These are phyloP conservation scores for Macrophya alboannulata DNA, from an alignment of 2,888 invertebrate species.

Conservation along the genomic window DNA sequence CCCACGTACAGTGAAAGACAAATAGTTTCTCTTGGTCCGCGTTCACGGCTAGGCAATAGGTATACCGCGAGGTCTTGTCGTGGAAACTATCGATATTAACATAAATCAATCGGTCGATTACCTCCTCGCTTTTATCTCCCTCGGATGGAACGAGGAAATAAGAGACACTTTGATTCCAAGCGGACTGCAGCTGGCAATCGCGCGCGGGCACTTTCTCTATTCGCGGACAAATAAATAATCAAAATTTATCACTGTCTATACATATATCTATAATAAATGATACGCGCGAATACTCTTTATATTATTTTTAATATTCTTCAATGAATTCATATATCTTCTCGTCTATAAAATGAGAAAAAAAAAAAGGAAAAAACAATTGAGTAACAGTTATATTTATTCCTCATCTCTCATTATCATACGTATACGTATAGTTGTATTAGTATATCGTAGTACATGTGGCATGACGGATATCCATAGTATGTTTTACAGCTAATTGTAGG, in stretches of 20 bases:
- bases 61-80: neutral
- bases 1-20: neutral
- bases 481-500: neutral
- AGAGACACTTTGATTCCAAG: neutral
- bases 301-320: neutral
- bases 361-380: neutral
- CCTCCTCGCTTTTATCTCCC: neutral
- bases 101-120: constrained; percentile 47
- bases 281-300: too few species aligned
- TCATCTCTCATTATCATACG: too few species aligned
- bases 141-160: neutral
- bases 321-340: neutral
- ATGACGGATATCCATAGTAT: neutral
- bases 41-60: neutral
- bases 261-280: neutral
- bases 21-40: constrained; percentile 8
- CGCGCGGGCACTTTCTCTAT: constrained; percentile 13
- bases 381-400: too few species aligned
- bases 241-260: neutral
- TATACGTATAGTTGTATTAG: too few species aligned
- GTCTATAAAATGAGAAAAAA: neutral
- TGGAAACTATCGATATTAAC: constrained; percentile 8
- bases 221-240: constrained; percentile 1
- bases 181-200: neutral
- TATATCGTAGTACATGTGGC: neutral